Evolutionary conservation across 2,797 vertebrate species (phyloP).

Genomic region (Crenichthys baileyi): DNA sequence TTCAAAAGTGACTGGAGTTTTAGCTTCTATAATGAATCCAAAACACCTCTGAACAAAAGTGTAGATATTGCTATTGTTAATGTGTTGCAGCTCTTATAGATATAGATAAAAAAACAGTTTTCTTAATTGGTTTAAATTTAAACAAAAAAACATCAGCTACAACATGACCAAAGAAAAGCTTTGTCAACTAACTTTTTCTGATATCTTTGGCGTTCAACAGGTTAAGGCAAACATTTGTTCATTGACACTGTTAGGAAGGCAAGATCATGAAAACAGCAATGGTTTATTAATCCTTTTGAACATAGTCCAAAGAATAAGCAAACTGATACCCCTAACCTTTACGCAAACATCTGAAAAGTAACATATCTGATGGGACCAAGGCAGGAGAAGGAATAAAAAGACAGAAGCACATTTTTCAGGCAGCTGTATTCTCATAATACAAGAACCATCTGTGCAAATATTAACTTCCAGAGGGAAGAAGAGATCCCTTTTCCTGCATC

Average conservation of each 20-base stretch:
- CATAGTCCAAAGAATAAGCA: background rate
- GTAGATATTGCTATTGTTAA: too few species aligned
- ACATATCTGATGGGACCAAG: background rate
- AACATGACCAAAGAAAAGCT: background rate
- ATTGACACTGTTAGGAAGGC: background rate
- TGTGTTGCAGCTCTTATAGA: background rate
- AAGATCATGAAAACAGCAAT: background rate
- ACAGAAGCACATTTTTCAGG: background rate
- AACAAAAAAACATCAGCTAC: background rate
- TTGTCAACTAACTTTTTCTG: background rate
- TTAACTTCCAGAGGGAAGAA: constrained; percentile 4
- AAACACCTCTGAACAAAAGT: background rate
- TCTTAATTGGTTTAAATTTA: background rate
- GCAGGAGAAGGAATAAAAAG: constrained; percentile 4
- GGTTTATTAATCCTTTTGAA: background rate
- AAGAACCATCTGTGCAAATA: constrained; percentile 9
- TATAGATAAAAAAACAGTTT: background rate
- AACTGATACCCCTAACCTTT: background rate
- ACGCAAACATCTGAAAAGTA: background rate
- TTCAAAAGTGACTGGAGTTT: background rate
- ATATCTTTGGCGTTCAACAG: background rate
- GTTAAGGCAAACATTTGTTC: background rate
- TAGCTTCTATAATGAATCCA: background rate
- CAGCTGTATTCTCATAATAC: constrained; percentile 8
- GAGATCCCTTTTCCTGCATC: background rate